Percentiles rank a stretch among this genome's conserved stretches.
Evolutionary conservation across 37 sponge, comb jelly and placozoan genomes (phyloP).

Genomic region (Aplysina aerophoba): DNA sequence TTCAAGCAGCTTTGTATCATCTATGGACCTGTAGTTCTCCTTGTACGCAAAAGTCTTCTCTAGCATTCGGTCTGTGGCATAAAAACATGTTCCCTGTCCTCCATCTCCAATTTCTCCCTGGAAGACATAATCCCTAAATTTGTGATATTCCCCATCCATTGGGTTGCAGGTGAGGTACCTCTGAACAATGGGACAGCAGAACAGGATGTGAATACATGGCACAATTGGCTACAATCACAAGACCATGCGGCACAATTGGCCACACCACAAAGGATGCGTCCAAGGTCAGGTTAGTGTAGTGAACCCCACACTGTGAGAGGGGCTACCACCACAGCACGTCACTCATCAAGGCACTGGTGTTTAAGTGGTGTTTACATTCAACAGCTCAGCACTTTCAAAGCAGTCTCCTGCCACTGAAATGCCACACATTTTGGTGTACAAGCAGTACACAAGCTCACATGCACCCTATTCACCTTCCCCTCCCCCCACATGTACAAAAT

Average conservation of each 20-base stretch:
- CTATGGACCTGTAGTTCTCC: background rate
- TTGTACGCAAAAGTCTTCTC: conserved; percentile 22
- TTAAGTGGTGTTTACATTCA: too few relatives aligned
- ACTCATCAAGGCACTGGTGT: too few relatives aligned
- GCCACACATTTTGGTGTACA: too few relatives aligned
- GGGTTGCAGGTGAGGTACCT: conserved; percentile 6
- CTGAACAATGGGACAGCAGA: background rate
- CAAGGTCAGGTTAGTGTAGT: too few relatives aligned
- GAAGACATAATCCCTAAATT: background rate
- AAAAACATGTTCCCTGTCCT: conserved; percentile 28
- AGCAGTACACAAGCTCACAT: background rate
- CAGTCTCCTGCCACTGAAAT: too few relatives aligned
- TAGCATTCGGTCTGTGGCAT: conserved; percentile 5
- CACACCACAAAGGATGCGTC: too few relatives aligned
- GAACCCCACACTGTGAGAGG: too few relatives aligned
- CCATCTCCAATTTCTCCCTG: background rate
- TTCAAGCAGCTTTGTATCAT: background rate
- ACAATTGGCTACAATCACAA: too few relatives aligned
- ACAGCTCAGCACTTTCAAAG: too few relatives aligned
- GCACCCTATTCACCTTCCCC: background rate
- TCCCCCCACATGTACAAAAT: background rate
- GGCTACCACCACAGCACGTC: too few relatives aligned
- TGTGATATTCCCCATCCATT: background rate
- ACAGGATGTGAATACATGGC: too few relatives aligned
- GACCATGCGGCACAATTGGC: too few relatives aligned